Base-by-base conservation (phyloP, 2,113 vertebrate genomes). In the Rana temporaria region DNA sequence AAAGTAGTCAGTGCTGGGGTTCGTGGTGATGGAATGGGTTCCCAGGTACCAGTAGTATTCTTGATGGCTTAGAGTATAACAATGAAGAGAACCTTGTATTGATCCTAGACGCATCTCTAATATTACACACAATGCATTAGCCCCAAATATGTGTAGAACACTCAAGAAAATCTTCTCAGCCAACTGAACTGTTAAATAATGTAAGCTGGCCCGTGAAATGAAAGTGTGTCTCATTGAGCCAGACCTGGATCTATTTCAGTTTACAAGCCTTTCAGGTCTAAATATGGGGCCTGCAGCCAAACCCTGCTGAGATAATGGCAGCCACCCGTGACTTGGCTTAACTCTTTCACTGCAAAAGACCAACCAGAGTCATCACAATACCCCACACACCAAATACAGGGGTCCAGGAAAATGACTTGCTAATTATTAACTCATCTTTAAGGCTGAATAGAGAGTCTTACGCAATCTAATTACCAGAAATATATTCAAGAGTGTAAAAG, bases 111-210 rank as follows among this genome's bases (percentile, higher is more conserved):
- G 60, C 78, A 75, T 75, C 80, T 82, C 80, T 82, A 82, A 82
- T 75, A 74, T 75, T 75, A 74, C 48, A 42, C 71, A 82, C 80
- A 73, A 75, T 82, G 71, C 80, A 82, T 82, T 82, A 67, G 80
- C 59, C 59, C 62, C 30, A 67, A 66, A 75, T 75, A 64, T 82
- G 70, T 75, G 71, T 65, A 75, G 52, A 82, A 75, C 80, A 75
- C 80, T 82, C 71, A 74, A 59, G 63, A 65, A 82, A 82, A 66
- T 75, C 71, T 59, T 74, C 80, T 57, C 62, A 42, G 80, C 71
- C 71, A 82, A 82, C 62, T 75, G 69, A 82, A 55, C 80, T 82
- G 80, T 82, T 82, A 75, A 82, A 82, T 82, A 82, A 82, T 82
- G 80, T 75, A 82, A 75, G 30, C 18, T 18, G n/a, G 48, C 52